Conservation (phyloP, 2,113 vertebrate species). For the Varanus salvator region DNA sequence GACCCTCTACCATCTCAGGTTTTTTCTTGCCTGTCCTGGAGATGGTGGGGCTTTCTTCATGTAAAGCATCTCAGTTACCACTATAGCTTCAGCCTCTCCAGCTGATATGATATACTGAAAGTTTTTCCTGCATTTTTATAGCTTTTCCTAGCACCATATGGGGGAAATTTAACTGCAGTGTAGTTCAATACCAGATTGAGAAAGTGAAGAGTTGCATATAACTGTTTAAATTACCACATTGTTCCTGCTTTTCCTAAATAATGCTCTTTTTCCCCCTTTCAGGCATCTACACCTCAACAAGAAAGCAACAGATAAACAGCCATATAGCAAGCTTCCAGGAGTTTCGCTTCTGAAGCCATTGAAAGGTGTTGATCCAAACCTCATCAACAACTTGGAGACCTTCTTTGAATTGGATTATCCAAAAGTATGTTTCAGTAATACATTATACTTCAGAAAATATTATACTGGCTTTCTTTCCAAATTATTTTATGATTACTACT, state of each 20-base stretch:
- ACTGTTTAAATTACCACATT: neutral
- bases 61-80: no score
- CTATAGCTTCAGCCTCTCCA: no score
- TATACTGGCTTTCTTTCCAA: neutral
- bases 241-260: neutral
- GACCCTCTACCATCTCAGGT: no score
- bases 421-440: slow-evolving; percentile 77
- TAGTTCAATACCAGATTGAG: neutral
- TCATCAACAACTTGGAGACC: slow-evolving; percentile 96
- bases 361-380: slow-evolving; percentile 94
- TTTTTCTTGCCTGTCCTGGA: no score
- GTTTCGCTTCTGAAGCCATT: slow-evolving; percentile 95
- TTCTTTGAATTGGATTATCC: slow-evolving; percentile 98
- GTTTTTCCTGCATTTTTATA: neutral
- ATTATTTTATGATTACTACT: neutral
- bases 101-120: neutral
- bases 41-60: no score
- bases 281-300: slow-evolving; percentile 93
- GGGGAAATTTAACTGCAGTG: neutral
- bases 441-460: neutral
- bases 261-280: slow-evolving; percentile 32
- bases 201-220: neutral
- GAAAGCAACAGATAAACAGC: slow-evolving; percentile 90
- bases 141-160: neutral
- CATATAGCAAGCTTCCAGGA: slow-evolving; percentile 89